Percentiles rank a stretch among this genome's conserved stretches.
phyloP scores from a whole-genome alignment of 2,888 invertebrate genomes.

The Drosophila yooni region DNA sequence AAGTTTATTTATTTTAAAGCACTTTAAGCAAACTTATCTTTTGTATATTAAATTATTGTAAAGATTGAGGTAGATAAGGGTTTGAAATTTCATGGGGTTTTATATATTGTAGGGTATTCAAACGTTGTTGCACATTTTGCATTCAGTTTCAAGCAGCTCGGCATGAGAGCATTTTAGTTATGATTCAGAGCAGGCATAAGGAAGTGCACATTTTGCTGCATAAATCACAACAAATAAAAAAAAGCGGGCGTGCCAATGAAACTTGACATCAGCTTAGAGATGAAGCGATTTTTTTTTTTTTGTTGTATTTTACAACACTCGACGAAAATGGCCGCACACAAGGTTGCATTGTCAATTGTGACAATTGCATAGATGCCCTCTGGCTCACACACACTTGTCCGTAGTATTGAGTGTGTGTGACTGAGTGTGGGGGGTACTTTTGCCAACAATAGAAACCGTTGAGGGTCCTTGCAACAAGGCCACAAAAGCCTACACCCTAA shows the following conservation, averaged over 20 bases:
- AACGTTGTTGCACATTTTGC: background rate
- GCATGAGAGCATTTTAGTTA: conserved; percentile 20
- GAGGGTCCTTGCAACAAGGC: conserved; percentile 39
- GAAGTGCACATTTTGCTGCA: conserved; percentile 57
- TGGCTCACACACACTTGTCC: background rate
- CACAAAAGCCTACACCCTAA: conserved; percentile 13
- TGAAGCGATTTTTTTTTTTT: background rate
- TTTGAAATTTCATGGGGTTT: background rate
- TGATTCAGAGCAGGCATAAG: conserved; percentile 48
- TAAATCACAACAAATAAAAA: conserved; percentile 30
- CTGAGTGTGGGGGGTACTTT: background rate
- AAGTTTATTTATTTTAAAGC: background rate
- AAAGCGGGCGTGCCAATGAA: conserved; percentile 55
- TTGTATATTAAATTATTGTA: background rate
- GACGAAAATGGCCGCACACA: conserved; percentile 65
- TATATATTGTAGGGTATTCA: conserved; percentile 5
- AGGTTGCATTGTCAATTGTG: conserved; percentile 49
- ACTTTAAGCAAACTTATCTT: background rate
- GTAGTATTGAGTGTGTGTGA: background rate
- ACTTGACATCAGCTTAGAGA: conserved; percentile 20
- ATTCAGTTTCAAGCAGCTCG: conserved; percentile 7
- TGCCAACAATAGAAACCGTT: conserved; percentile 45
- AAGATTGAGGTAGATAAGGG: background rate
- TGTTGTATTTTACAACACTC: conserved; percentile 45
- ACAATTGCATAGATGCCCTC: conserved; percentile 32